These are phyloP conservation scores for Sympetrum striolatum DNA, from an alignment of 2,888 invertebrate genomes.

Conservation along the genomic window DNA sequence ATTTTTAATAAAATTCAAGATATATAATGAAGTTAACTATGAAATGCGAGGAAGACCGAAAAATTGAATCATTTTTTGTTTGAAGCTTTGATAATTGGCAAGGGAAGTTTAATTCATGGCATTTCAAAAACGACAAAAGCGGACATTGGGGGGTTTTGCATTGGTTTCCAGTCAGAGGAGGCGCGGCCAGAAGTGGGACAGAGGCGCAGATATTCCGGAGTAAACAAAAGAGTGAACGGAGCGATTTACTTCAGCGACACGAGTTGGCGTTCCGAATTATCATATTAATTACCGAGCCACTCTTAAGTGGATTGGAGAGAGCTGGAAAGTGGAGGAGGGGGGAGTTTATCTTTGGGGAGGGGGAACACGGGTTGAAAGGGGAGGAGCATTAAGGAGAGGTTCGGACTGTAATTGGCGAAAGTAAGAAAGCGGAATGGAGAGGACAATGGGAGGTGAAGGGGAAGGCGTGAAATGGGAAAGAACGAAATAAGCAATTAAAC, in stretches of 20 bases:
- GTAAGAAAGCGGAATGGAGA: not conserved
- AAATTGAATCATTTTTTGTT: no score
- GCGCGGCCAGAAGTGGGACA: not conserved
- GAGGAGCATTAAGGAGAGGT: not conserved
- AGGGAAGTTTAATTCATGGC: no score
- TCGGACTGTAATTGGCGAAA: not conserved
- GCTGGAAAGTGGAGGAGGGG: not conserved
- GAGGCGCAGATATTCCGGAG: not conserved
- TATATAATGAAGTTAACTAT: no score
- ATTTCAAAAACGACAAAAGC: no score
- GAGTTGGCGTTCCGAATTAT: slow-evolving; percentile 27
- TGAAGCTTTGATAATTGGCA: no score
- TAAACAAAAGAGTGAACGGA: slow-evolving; percentile 1
- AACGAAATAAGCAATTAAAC: not conserved
- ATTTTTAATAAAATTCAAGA: no score
- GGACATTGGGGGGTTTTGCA: not conserved
- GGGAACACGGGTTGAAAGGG: not conserved
- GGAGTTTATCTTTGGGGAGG: not conserved
- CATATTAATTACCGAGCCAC: slow-evolving; percentile 36
- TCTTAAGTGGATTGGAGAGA: slow-evolving; percentile 8
- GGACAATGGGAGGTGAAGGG: not conserved
- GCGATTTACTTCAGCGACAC: slow-evolving; percentile 26
- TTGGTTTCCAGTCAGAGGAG: not conserved
- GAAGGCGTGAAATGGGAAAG: not conserved
- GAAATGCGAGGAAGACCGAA: no score